Percentiles rank a stretch among this genome's conserved stretches.
Conservation (phyloP, 1,140 invertebrate genomes). For the Papilio glaucus region DNA sequence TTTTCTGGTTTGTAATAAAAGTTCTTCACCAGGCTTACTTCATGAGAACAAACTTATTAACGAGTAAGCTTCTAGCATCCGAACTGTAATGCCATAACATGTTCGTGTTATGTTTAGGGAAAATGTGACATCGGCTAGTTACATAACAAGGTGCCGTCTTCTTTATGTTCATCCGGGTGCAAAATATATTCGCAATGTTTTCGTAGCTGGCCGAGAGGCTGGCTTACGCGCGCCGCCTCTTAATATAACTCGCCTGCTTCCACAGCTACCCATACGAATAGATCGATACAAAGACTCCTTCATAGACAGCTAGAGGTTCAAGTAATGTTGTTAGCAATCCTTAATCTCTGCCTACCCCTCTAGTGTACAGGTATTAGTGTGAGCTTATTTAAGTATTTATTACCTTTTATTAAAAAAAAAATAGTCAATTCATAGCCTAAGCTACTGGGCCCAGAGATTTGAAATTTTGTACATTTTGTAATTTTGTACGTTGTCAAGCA, state of each 20-base stretch:
- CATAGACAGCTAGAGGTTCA: background rate
- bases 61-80: background rate
- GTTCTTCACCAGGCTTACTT: no score
- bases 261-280: background rate
- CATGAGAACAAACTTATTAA: background rate
- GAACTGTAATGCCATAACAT: background rate
- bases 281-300: background rate
- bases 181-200: constrained; percentile 2
- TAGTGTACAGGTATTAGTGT: no score
- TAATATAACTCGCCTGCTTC: background rate
- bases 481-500: no score
- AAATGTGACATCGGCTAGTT: constrained; percentile 4
- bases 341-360: no score
- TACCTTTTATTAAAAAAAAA: no score
- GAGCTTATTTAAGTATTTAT: no score
- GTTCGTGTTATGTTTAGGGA: background rate
- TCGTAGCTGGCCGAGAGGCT: background rate
- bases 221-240: background rate
- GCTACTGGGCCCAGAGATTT: no score
- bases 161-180: constrained; percentile 7
- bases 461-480: no score
- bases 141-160: background rate
- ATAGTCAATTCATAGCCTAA: no score
- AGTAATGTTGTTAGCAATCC: background rate
- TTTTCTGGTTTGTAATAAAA: no score